phyloP scores from a whole-genome alignment of 2,113 vertebrate species.

The Poecilia latipinna region DNA sequence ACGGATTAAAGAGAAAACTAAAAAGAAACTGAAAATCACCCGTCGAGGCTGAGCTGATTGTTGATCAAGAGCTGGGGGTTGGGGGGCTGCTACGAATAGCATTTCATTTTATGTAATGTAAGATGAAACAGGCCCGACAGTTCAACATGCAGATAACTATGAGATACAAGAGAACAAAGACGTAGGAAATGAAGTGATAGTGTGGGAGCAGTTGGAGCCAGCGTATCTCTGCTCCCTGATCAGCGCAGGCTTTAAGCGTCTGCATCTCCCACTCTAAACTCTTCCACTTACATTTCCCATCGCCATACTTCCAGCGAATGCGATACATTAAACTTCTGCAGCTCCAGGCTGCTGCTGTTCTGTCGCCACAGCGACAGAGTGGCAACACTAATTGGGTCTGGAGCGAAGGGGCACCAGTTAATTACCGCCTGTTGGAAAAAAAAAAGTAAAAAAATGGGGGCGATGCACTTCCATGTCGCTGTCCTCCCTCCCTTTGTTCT shows the following conservation, averaged over 20 bases:
- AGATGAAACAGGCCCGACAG: too few relatives aligned
- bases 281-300: neutral
- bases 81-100: neutral
- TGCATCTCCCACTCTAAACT: too few relatives aligned
- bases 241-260: neutral
- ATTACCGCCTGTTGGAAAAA: slow-evolving; percentile 49
- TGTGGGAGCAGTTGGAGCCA: neutral
- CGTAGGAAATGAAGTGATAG: too few relatives aligned
- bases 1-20: too few relatives aligned
- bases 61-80: too few relatives aligned
- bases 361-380: slow-evolving; percentile 11
- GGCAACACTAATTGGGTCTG: slow-evolving; percentile 44
- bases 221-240: neutral
- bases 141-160: neutral
- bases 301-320: neutral
- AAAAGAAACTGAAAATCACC: too few relatives aligned
- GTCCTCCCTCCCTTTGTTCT: slow-evolving; percentile 11
- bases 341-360: slow-evolving; percentile 16
- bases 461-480: slow-evolving; percentile 22
- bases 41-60: too few relatives aligned
- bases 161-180: neutral
- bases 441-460: neutral
- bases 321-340: slow-evolving; percentile 2
- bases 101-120: too few relatives aligned
- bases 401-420: slow-evolving; percentile 40